Conservation (phyloP, 2,888 invertebrate species). For the Drosophila colorata region DNA sequence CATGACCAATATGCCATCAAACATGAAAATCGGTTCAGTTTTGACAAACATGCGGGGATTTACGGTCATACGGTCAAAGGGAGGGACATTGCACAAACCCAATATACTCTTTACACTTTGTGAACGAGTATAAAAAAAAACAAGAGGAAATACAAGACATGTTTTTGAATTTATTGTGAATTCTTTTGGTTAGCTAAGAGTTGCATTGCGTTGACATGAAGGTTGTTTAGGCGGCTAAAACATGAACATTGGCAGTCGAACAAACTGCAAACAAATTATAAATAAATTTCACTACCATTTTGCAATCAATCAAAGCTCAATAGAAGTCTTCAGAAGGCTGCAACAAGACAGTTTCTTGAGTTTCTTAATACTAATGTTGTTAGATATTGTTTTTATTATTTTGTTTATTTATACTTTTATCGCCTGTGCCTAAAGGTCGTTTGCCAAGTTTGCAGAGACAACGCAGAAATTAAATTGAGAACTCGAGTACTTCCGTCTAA, state of each 20-base stretch:
- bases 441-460: conserved; percentile 5
- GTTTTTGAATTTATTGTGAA: conserved; percentile 1
- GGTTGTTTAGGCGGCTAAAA: conserved; percentile 42
- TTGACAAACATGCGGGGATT: too few species aligned
- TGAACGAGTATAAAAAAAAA: not conserved
- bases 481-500: conserved; percentile 47
- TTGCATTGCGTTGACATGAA: conserved; percentile 25
- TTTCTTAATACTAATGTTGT: conserved; percentile 28
- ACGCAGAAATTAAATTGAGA: conserved; percentile 13
- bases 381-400: not conserved
- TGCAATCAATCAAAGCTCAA: conserved; percentile 67
- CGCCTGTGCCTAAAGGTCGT: conserved; percentile 27
- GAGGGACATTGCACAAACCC: too few species aligned
- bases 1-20: too few species aligned
- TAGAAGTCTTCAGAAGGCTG: conserved; percentile 37
- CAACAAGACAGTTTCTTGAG: conserved; percentile 22
- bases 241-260: conserved; percentile 26
- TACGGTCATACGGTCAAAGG: too few species aligned
- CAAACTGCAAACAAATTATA: conserved; percentile 46
- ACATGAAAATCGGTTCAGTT: too few species aligned
- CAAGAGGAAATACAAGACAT: conserved; percentile 25
- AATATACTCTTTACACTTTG: too few species aligned
- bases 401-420: conserved; percentile 1
- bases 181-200: conserved; percentile 4
- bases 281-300: conserved; percentile 49